Conservation (phyloP, 1,140 invertebrate species). For the Dermatophagoides farinae region DNA sequence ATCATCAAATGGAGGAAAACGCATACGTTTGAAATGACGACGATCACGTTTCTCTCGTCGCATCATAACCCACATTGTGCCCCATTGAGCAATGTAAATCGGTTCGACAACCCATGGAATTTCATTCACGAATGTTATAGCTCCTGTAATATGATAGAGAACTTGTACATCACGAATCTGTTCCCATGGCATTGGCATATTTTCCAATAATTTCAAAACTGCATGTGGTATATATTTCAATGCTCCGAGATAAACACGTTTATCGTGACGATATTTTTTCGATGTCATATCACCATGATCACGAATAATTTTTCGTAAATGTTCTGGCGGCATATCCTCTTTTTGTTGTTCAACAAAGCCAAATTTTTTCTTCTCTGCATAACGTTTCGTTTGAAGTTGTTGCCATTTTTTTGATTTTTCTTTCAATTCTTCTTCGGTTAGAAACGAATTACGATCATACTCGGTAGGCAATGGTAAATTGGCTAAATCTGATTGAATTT, state of each 20-base stretch:
- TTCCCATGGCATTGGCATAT: conserved; percentile 99
- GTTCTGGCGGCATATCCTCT: conserved; percentile 98
- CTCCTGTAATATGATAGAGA: conserved; percentile 91
- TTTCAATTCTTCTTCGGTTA: conserved; percentile 19
- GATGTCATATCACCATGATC: conserved; percentile 99
- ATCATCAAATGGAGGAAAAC: conserved; percentile 98
- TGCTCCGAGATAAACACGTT: conserved; percentile 91
- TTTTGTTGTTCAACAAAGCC: conserved; percentile 98
- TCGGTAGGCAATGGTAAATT: background rate
- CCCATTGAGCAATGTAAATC: conserved; percentile 98
- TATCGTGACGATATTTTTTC: conserved; percentile 94
- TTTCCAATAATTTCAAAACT: conserved; percentile 91
- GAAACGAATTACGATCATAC: conserved; percentile 1
- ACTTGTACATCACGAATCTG: conserved; percentile 96
- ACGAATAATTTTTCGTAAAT: conserved; percentile 92
- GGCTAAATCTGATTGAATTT: background rate
- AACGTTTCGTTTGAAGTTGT: conserved; percentile 88
- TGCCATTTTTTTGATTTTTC: conserved; percentile 84
- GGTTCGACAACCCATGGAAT: conserved; percentile 99
- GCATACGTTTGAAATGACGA: conserved; percentile 96
- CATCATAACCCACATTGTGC: conserved; percentile 99
- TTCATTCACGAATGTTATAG: conserved; percentile 99
- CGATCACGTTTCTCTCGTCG: conserved; percentile 92
- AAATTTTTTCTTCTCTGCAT: conserved; percentile 93
- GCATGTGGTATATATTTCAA: conserved; percentile 99